These are phyloP conservation scores for Papilio aristodemus DNA, from an alignment of 1,140 invertebrate genomes.

Conservation along the genomic window DNA sequence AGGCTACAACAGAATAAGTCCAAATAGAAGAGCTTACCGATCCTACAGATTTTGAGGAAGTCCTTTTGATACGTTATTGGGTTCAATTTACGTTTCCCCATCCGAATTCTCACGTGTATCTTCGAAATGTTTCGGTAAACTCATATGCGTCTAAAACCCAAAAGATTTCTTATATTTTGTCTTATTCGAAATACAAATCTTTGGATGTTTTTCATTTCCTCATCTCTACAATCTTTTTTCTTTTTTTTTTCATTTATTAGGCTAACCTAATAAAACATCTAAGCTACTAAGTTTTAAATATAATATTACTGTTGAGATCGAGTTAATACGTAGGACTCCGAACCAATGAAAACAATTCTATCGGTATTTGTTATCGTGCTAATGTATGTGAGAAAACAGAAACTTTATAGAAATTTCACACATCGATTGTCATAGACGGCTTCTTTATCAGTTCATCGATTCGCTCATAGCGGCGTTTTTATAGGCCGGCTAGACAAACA, in stretches of 20 bases:
- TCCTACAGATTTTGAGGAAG: constrained; percentile 46
- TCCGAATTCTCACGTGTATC: constrained; percentile 44
- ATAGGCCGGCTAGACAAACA: constrained; percentile 44
- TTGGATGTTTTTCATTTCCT: too few species aligned
- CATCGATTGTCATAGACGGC: neutral
- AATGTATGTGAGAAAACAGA: neutral
- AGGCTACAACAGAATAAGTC: constrained; percentile 60
- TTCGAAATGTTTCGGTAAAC: constrained; percentile 39
- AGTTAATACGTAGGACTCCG: neutral
- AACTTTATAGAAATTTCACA: neutral
- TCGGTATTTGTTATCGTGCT: neutral
- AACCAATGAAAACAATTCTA: neutral
- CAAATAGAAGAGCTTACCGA: constrained; percentile 46
- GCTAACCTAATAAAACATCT: too few species aligned
- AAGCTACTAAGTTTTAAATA: too few species aligned
- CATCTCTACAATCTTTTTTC: too few species aligned
- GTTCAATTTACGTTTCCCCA: constrained; percentile 70
- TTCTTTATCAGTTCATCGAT: constrained; percentile 2
- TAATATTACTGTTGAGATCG: neutral
- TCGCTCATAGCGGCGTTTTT: constrained; percentile 26
- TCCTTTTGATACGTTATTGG: constrained; percentile 74
- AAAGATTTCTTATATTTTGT: neutral
- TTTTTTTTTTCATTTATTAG: too few species aligned
- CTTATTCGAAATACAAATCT: neutral
- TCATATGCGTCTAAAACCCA: neutral